Evolutionary conservation across 2,888 invertebrate species (phyloP).

Genomic region (Teleogryllus oceanicus): DNA sequence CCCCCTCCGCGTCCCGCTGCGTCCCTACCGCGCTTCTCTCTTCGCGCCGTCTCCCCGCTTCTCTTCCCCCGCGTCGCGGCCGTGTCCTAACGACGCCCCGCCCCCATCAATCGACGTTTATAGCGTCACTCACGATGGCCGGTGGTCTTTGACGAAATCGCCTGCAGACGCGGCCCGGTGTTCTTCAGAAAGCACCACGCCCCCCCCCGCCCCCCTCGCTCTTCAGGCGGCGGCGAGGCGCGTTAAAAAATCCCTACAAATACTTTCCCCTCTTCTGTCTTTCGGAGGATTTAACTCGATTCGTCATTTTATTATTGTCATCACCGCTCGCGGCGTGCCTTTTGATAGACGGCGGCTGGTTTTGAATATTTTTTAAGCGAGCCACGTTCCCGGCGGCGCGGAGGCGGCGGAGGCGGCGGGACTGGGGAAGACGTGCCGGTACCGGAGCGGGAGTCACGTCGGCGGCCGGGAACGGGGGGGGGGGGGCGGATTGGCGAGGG

Average conservation of each 20-base stretch:
- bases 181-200: too few relatives aligned
- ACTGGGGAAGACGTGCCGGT: conserved; percentile 1
- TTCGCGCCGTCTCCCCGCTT: too few relatives aligned
- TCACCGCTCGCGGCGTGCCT: not conserved
- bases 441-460: not conserved
- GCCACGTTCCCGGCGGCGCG: not conserved
- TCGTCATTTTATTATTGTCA: conserved; percentile 18
- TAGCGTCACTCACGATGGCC: not conserved
- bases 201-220: too few relatives aligned
- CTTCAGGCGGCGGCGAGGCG: too few relatives aligned
- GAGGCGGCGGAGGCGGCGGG: not conserved
- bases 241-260: too few relatives aligned
- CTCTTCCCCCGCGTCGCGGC: too few relatives aligned
- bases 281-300: conserved; percentile 18
- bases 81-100: too few relatives aligned
- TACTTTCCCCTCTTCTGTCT: not conserved
- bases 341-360: not conserved
- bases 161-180: too few relatives aligned
- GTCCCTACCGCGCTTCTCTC: too few relatives aligned
- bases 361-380: not conserved
- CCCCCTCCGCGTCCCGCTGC: too few relatives aligned
- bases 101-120: too few relatives aligned
- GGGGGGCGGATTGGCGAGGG: not conserved
- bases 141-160: not conserved
- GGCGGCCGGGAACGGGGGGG: not conserved